Base-by-base conservation (phyloP, 1,140 invertebrate species). In the Venturia canescens region DNA sequence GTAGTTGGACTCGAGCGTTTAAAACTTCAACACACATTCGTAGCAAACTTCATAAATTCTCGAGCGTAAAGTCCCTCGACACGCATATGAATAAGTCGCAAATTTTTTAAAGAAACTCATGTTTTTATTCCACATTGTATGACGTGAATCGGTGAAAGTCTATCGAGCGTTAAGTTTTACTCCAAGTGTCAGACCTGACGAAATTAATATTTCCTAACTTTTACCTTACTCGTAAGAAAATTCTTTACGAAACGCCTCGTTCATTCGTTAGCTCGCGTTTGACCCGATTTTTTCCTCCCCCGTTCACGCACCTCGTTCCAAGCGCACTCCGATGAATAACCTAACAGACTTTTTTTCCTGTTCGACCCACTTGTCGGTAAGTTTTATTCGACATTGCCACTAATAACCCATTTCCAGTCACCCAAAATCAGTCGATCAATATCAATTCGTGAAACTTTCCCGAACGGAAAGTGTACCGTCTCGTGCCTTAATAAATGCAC, bases 231-330 rank as follows among this genome's bases (percentile, higher is more conserved):
- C 50, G 50, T 53, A n/a, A n/a, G 5, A 18, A 11, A 53, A n/a
- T 53, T 9, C 50, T n/a, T n/a, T n/a, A 53, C 1, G 50, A n/a
- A 21, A n/a, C 50, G 16, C 18, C 2, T n/a, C 16, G 18, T 53
- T 53, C 50, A 53, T 21, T n/a, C 50, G 50, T 18, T 53, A 53
- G n/a, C 18, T 53, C n/a, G 50, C 50, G 50, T 53, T 53, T 53
- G 50, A 53, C 50, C 50, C n/a, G 50, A 53, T 53, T 53, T 53
- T 53, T 53, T 53, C 18, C 50, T 53, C 50, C 50, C 50, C n/a
- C 50, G n/a, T 21, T 53, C 50, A 53, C 50, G 50, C 50, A 53
- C 50, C 50, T 53, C n/a, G 5, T 18, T 53, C 16, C 50, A 18
- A 3, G n/a, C 50, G 50, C 50, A 53, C 50, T 53, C n/a, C 50